These are phyloP conservation scores for Masnerella sp. DNA, from an alignment of 2,888 invertebrate species.

Conservation along the genomic window DNA sequence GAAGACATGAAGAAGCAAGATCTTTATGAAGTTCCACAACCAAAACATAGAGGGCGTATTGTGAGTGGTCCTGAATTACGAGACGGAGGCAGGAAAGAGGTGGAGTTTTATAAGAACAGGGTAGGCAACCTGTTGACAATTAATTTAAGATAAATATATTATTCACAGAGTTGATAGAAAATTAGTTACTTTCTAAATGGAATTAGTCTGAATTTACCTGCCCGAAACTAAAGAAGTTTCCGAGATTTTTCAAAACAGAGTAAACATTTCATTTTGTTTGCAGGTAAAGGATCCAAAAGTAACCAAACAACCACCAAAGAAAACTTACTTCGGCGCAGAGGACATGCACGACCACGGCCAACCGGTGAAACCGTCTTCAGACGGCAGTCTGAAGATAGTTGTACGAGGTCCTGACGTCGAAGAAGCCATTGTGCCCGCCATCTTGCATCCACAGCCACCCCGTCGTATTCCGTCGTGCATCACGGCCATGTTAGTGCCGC, in stretches of 20 bases:
- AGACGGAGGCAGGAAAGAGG: slow-evolving; percentile 11
- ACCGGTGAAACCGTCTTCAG: slow-evolving; percentile 54
- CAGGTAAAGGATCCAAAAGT: slow-evolving; percentile 14
- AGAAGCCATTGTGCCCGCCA: slow-evolving; percentile 86
- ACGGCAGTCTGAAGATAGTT: slow-evolving; percentile 79
- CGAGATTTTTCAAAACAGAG: no score
- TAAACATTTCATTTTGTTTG: no score
- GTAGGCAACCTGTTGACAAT: no score
- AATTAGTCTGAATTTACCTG: no score
- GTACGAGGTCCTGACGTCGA: slow-evolving; percentile 80
- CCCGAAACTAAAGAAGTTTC: no score
- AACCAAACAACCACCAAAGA: slow-evolving; percentile 40
- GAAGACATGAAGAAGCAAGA: slow-evolving; percentile 48
- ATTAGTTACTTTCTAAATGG: no score
- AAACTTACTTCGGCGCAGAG: slow-evolving; percentile 68
- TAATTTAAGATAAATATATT: no score
- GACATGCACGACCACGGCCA: slow-evolving; percentile 14
- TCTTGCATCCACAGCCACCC: slow-evolving; percentile 89
- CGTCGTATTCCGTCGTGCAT: slow-evolving; percentile 80
- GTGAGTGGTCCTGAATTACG: not conserved
- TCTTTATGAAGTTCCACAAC: slow-evolving; percentile 38
- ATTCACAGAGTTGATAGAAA: no score
- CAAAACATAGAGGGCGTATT: slow-evolving; percentile 13
- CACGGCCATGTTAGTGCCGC: slow-evolving; percentile 69
- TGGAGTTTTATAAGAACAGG: slow-evolving; percentile 19